phyloP scores from a whole-genome alignment of 2,888 invertebrate genomes.

The Thyatira batis region DNA sequence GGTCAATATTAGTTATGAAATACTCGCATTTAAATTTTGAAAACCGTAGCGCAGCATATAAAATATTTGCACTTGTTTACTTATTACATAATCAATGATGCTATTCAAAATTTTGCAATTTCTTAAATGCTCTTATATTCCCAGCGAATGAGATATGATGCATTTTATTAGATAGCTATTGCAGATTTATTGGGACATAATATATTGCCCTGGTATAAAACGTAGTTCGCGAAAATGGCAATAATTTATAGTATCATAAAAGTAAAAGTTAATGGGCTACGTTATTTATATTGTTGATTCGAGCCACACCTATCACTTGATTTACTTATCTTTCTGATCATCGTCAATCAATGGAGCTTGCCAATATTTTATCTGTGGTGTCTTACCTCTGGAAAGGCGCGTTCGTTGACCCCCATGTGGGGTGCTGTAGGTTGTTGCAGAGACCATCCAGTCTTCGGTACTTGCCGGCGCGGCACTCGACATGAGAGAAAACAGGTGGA shows the following conservation, averaged over 20 bases:
- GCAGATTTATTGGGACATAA: background rate
- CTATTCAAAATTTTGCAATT: background rate
- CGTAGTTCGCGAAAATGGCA: background rate
- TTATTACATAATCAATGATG: background rate
- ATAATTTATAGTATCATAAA: background rate
- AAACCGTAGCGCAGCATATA: background rate
- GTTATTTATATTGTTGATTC: slow-evolving; percentile 16
- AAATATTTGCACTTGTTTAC: background rate
- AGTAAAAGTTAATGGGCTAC: background rate
- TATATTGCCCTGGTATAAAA: background rate
- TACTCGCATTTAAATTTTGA: no score
- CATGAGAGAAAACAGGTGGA: slow-evolving; percentile 92
- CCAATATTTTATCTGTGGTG: no score
- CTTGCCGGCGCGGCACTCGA: slow-evolving; percentile 93
- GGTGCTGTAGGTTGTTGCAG: slow-evolving; percentile 93
- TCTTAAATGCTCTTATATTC: background rate
- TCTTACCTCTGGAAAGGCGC: slow-evolving; percentile 90
- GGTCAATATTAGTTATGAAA: no score
- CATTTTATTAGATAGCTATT: background rate
- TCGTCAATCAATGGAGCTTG: no score
- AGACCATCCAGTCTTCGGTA: slow-evolving; percentile 93
- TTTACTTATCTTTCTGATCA: no score
- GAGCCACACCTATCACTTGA: background rate
- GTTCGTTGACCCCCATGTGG: slow-evolving; percentile 94
- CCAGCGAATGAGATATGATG: background rate